Base-by-base conservation (phyloP, 2,888 invertebrate genomes). In the Cenopis cana region DNA sequence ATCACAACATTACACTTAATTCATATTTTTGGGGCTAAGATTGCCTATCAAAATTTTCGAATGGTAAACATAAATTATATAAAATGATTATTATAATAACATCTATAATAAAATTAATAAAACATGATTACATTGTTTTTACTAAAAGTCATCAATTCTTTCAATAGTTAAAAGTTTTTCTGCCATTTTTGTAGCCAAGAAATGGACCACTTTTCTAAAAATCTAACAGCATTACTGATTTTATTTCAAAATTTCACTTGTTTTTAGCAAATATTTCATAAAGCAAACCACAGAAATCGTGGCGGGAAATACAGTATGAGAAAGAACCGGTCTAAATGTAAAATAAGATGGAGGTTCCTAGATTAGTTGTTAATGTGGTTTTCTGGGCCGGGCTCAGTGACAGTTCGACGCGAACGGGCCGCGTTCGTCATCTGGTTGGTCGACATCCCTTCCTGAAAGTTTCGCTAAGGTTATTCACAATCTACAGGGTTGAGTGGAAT, bases 361-460 rank as follows among this genome's bases (percentile, higher is more conserved):
- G 18, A 11, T 64, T 71, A 71, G 49, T 71, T 60, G 8, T 46
- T 55, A 59, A 70, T 71, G 49, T 71, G 49, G 71, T 71, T 71
- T n/a, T 70, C 70, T 1, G 71, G 71, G 36, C 67, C 71, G n/a
- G 71, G 71, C 1, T 71, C 67, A 29, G 71, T 71, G 55, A 71
- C 71, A 6, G 71, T 71, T 36, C 71, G 71, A 10, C 71, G 55
- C 49, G 71, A 71, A 12, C 76, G 36, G 74, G 83, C 82, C 82
- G 81, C 84, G 75, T 84, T 73, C 72, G 83, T 82, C 89, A 92
- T 78, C 84, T 79, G 77, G 55, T 84, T 83, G 74, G 84, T 81
- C 72, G 91, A 90, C 90, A 92, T 87, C 81, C 92, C 92, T 64
- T 91, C 92, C 92, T 92, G 92, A 86, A 92, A 92, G 76, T 57